Conservation (phyloP, 2,113 vertebrate species). For the Pluvianellus socialis region DNA sequence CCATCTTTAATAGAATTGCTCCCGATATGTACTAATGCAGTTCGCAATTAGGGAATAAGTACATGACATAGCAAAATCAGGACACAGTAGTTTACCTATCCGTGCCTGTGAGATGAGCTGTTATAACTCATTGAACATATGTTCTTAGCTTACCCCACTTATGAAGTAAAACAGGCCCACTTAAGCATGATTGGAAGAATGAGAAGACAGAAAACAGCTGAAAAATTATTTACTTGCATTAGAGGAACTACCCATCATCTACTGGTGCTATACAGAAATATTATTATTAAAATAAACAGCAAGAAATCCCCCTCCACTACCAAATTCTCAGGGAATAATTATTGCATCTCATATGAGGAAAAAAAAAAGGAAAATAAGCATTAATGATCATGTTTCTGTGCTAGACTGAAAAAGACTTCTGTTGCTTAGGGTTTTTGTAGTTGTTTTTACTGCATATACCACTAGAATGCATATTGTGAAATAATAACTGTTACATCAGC, state of each 20-base stretch:
- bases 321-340: background rate
- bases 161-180: background rate
- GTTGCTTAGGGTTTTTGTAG: background rate
- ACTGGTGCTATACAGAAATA: background rate
- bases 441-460: background rate
- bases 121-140: background rate
- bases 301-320: background rate
- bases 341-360: background rate
- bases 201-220: background rate
- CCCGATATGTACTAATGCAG: background rate
- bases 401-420: background rate
- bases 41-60: background rate
- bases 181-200: background rate
- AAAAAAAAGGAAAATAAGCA: background rate
- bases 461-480: background rate
- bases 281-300: background rate
- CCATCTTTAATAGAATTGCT: background rate
- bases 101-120: background rate
- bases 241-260: background rate
- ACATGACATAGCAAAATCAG: background rate
- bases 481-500: background rate
- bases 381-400: background rate
- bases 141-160: background rate
- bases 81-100: background rate
- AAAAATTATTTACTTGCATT: background rate